phyloP scores from a whole-genome alignment of 2,888 invertebrate genomes.

The Lepidonotus clava region DNA sequence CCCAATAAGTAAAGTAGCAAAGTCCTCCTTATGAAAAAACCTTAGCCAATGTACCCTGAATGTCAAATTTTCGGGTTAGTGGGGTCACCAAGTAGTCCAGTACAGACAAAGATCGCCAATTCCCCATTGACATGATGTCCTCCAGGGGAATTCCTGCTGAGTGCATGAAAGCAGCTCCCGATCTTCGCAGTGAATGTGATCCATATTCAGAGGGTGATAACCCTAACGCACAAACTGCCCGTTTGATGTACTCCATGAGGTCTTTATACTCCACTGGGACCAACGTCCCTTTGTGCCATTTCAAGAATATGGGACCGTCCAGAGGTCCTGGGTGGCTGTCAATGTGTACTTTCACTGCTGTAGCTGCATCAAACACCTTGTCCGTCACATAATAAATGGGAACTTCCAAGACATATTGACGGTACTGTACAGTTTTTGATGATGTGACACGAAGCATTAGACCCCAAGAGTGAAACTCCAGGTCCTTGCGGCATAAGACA shows the following conservation, averaged over 20 bases:
- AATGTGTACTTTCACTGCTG: too few species aligned
- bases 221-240: background rate
- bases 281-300: background rate
- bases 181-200: background rate
- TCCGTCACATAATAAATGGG: background rate
- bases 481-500: background rate
- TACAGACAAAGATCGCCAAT: too few species aligned
- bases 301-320: background rate
- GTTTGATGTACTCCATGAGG: background rate
- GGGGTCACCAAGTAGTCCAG: too few species aligned
- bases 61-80: too few species aligned
- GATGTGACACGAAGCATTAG: background rate
- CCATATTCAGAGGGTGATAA: background rate
- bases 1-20: too few species aligned
- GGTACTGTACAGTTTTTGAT: background rate
- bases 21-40: too few species aligned
- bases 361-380: background rate
- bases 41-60: too few species aligned
- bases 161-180: background rate
- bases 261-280: background rate
- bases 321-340: background rate
- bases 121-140: too few species aligned
- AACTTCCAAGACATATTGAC: background rate
- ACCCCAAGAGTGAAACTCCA: background rate
- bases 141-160: background rate